Evolutionary conservation across 1,140 invertebrate genomes (phyloP).

Genomic region (Drosophila baimaii): DNA sequence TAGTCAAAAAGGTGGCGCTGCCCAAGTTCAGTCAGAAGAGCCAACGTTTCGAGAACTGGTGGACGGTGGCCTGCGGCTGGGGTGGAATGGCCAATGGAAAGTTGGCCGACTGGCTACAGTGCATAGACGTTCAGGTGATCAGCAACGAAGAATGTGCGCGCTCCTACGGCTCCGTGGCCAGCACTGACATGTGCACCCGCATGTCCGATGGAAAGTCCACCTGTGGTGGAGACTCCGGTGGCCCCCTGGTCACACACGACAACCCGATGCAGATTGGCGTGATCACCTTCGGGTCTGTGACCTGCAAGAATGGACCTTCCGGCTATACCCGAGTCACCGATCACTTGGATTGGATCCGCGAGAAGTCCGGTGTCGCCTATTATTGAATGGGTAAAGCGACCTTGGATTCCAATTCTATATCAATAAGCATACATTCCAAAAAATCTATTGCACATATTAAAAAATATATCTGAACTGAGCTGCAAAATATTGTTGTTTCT

Average conservation of each 20-base stretch:
- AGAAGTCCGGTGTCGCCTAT: constrained; percentile 50
- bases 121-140: constrained; percentile 36
- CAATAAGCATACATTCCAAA: neutral
- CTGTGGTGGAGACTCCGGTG: constrained; percentile 41
- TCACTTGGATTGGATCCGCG: constrained; percentile 40
- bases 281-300: constrained; percentile 16
- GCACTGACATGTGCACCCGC: constrained; percentile 37
- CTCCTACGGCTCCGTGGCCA: constrained; percentile 8
- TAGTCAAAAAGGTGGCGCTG: constrained; percentile 41
- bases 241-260: constrained; percentile 44
- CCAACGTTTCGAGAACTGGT: constrained; percentile 42
- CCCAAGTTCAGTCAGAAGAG: constrained; percentile 30
- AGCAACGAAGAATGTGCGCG: constrained; percentile 25
- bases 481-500: neutral
- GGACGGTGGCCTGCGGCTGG: constrained; percentile 59
- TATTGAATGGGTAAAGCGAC: constrained; percentile 6
- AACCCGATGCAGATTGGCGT: constrained; percentile 41
- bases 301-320: constrained; percentile 21
- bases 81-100: constrained; percentile 37
- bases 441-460: neutral
- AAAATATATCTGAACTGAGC: constrained; percentile 6
- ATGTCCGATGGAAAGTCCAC: constrained; percentile 11
- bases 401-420: neutral
- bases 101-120: constrained; percentile 38
- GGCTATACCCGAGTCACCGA: constrained; percentile 41